Evolutionary conservation across 2,113 vertebrate genomes (phyloP), one percentile per base, ranked within the genome.

Genomic region (Jaculus jaculus): DNA sequence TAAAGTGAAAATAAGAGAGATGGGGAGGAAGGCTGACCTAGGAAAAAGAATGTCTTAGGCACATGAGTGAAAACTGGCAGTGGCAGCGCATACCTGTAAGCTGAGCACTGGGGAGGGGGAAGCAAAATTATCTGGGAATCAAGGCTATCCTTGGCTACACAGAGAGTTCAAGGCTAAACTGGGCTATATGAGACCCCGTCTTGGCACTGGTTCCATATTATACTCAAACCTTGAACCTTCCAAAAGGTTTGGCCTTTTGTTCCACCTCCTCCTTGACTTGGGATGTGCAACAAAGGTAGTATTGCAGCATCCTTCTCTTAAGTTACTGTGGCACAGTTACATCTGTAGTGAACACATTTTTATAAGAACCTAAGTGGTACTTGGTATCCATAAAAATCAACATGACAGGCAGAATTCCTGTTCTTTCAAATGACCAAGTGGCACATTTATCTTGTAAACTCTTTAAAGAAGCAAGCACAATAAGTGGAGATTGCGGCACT

Each of bases 361-460:
- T 39, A 10, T 87, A 90, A 72, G 73, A 90, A 77, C 21, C 83
- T 23, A 78, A 58, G 32, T 58, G 75, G 54, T 15, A 37, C 60
- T 86, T 92, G 51, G 84, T 61, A 81, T 75, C 83, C 42, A 85
- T 58, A 90, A 93, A 91, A 92, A 79, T 65, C 69, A 87, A 32
- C 58, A 28, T 74, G 65, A 73, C 78, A 90, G 73, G 88, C 39
- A 96, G 39, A 17, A 63, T 65, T 87, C n/a, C 24, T 65, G 12
- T 81, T 82, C 66, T 79, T 90, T 95, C 32, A 61, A 89, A 75
- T 30, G 81, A 84, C 23, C 85, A 30, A 65, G 77, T 68, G 42
- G 42, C 80, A 80, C 54, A 10, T 87, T 82, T 84, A 80, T 90
- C 87, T 92, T 92, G 91, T 72, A 83, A 87, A 91, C 77, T 89